Percentiles rank a stretch among this genome's conserved stretches.
Evolutionary conservation across 92 coral and sea anemone species (phyloP).

Genomic region (Pocillopora grandis): DNA sequence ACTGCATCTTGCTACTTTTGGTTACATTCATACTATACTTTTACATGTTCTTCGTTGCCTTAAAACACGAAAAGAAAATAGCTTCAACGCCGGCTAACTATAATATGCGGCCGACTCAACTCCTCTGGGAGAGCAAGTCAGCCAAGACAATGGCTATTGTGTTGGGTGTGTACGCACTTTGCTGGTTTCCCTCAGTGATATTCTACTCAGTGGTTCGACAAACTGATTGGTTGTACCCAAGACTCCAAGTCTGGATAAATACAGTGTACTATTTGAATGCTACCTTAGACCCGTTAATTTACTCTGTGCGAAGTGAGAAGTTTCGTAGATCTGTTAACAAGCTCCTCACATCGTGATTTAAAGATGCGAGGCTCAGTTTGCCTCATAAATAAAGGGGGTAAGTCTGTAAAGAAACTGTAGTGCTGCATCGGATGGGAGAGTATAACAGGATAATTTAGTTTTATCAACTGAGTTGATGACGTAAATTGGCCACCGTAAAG

Average conservation of each 20-base stretch:
- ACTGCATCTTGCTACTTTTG: slow-evolving; percentile 9
- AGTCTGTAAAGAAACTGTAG: no score
- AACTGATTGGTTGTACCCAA: slow-evolving; percentile 4
- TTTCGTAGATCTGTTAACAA: slow-evolving; percentile 24
- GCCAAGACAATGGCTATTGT: slow-evolving; percentile 42
- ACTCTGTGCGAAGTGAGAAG: slow-evolving; percentile 28
- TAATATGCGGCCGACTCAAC: background rate
- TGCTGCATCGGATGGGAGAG: no score
- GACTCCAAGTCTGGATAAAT: slow-evolving; percentile 27
- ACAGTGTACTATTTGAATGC: slow-evolving; percentile 30
- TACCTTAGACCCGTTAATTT: slow-evolving; percentile 34
- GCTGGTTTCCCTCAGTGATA: slow-evolving; percentile 38
- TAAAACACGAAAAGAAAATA: slow-evolving; percentile 33
- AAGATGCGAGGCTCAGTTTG: no score
- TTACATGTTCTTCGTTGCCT: slow-evolving; percentile 34
- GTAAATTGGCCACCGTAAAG: no score
- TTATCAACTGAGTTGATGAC: no score
- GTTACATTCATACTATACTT: slow-evolving; percentile 23
- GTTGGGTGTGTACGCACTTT: slow-evolving; percentile 21
- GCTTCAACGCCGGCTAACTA: slow-evolving; percentile 6
- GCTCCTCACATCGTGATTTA: background rate
- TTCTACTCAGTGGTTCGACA: slow-evolving; percentile 26
- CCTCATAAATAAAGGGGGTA: no score
- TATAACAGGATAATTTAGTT: no score
- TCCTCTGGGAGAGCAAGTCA: slow-evolving; percentile 37